These are phyloP conservation scores for Eristalinus aeneus DNA, from an alignment of 2,888 invertebrate genomes.

Conservation along the genomic window DNA sequence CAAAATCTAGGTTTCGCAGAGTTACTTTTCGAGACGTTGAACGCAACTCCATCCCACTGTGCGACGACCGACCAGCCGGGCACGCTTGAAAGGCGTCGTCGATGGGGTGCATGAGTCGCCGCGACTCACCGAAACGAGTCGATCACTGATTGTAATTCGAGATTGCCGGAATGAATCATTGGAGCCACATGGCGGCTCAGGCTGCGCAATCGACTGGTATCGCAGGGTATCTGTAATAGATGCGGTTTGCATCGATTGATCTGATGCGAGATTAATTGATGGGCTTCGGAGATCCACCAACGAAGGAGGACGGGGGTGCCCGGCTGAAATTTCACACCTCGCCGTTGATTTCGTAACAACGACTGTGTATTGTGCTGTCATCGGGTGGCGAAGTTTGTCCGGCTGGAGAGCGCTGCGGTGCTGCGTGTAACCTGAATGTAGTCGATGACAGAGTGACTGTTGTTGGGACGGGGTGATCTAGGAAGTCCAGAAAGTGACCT, in stretches of 20 bases:
- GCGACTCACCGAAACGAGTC: conserved; percentile 59
- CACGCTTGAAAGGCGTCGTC: conserved; percentile 15
- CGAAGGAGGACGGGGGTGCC: background rate
- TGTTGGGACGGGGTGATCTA: background rate
- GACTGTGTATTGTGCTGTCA: background rate
- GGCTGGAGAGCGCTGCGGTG: background rate
- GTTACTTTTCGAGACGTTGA: too few species aligned
- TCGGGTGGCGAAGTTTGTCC: background rate
- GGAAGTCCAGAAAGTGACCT: background rate
- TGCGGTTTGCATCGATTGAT: conserved; percentile 55
- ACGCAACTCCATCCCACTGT: too few species aligned
- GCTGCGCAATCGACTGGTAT: conserved; percentile 21
- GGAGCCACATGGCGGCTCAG: conserved; percentile 48
- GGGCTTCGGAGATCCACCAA: background rate
- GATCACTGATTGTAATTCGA: conserved; percentile 66
- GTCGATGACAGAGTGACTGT: background rate
- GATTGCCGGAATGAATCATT: conserved; percentile 65
- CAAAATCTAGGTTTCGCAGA: too few species aligned
- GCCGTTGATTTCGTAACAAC: background rate
- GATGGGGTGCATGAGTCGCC: conserved; percentile 16
- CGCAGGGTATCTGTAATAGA: conserved; percentile 13
- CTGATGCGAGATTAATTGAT: conserved; percentile 57
- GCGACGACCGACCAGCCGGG: too few species aligned
- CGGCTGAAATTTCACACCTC: conserved; percentile 47
- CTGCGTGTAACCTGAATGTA: background rate